These are phyloP conservation scores for Drosophila paramelanica DNA, from an alignment of 2,888 invertebrate genomes.

Conservation along the genomic window DNA sequence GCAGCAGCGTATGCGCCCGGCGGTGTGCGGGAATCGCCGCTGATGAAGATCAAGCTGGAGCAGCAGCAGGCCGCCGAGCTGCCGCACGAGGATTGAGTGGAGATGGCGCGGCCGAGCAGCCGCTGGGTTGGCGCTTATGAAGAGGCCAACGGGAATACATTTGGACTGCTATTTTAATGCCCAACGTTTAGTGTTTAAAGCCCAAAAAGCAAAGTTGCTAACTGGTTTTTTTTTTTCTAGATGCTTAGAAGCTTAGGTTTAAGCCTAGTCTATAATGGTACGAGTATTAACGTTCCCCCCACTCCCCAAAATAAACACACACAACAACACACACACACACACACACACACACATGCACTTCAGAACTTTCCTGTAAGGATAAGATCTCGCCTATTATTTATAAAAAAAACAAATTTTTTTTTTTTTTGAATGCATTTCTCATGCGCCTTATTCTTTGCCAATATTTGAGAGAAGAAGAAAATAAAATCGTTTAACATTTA, in stretches of 20 bases:
- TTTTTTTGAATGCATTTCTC: constrained; percentile 31
- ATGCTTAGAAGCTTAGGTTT: constrained; percentile 54
- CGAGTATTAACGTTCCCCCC: constrained; percentile 59
- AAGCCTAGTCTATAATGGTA: constrained; percentile 57
- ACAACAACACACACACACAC: no score
- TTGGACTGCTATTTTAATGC: constrained; percentile 83
- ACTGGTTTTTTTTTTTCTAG: constrained; percentile 61
- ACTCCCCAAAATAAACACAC: neutral
- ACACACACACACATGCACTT: constrained; percentile 54
- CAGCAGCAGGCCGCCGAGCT: constrained; percentile 82
- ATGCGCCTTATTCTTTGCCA: constrained; percentile 71
- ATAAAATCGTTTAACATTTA: constrained; percentile 29
- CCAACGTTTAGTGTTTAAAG: constrained; percentile 76
- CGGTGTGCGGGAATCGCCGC: constrained; percentile 73
- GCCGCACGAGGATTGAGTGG: constrained; percentile 83
- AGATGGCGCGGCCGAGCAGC: constrained; percentile 11
- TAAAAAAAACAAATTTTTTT: constrained; percentile 3
- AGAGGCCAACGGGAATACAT: constrained; percentile 55
- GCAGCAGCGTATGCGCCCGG: constrained; percentile 71
- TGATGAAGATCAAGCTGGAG: constrained; percentile 84
- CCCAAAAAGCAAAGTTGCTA: constrained; percentile 41
- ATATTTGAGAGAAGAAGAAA: constrained; percentile 36
- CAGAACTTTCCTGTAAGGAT: constrained; percentile 78
- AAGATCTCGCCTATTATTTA: constrained; percentile 78
- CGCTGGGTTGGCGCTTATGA: constrained; percentile 53